Conservation (phyloP, 1,140 invertebrate genomes). For the Cotesia vestalis region DNA sequence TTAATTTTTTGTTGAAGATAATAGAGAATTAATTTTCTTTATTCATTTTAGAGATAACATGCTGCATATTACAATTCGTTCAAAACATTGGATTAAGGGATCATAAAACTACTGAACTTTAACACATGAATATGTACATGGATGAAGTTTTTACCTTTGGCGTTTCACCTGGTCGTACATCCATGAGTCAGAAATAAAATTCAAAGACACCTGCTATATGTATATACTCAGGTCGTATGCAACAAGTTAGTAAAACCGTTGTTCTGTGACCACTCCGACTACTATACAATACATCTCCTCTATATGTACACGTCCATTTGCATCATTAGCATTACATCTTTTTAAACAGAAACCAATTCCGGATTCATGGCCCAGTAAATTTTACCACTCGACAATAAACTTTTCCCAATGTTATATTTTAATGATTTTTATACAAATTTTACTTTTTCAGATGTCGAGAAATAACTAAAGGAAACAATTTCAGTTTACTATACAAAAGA, state of each 20-base stretch:
- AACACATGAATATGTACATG: too few relatives aligned
- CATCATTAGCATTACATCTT: background rate
- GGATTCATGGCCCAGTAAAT: conserved; percentile 30
- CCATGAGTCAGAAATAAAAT: conserved; percentile 50
- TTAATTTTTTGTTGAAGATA: too few relatives aligned
- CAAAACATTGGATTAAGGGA: too few relatives aligned
- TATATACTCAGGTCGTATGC: conserved; percentile 44
- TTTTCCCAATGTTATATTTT: conserved; percentile 17
- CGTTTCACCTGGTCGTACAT: conserved; percentile 48
- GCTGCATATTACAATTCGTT: too few relatives aligned
- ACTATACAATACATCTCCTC: background rate
- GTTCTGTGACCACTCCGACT: background rate
- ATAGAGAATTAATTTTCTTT: too few relatives aligned
- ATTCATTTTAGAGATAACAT: too few relatives aligned
- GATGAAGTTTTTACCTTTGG: background rate
- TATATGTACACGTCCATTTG: background rate
- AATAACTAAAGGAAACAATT: too few relatives aligned
- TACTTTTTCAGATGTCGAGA: too few relatives aligned
- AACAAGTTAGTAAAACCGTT: conserved; percentile 43
- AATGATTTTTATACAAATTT: background rate
- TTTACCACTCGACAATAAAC: conserved; percentile 4
- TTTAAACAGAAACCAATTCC: conserved; percentile 13
- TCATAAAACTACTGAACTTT: background rate
- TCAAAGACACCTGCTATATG: conserved; percentile 50
- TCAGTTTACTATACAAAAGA: too few relatives aligned